Percentiles rank a stretch among this genome's conserved stretches.
Conservation (phyloP, 2,113 vertebrate genomes). For the Capreolus pygargus region DNA sequence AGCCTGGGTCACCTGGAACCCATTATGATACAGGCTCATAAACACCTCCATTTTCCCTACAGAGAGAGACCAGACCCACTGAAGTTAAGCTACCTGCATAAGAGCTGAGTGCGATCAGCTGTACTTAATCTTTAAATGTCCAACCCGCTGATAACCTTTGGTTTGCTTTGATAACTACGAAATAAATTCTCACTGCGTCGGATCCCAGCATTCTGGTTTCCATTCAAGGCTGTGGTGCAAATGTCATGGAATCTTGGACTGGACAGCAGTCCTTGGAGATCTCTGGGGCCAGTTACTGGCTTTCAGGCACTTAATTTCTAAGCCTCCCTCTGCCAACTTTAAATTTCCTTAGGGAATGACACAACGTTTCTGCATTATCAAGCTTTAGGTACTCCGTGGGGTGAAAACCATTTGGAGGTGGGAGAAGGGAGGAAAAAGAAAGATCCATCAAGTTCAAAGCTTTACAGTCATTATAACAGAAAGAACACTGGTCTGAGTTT, state of each 20-base stretch:
- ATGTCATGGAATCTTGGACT: slow-evolving; percentile 57
- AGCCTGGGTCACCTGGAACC: slow-evolving; percentile 71
- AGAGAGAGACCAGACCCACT: slow-evolving; percentile 75
- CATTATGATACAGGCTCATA: slow-evolving; percentile 76
- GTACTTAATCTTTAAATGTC: slow-evolving; percentile 79
- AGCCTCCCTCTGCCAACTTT: slow-evolving; percentile 27
- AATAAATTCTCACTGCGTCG: slow-evolving; percentile 77
- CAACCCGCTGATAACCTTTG: slow-evolving; percentile 76
- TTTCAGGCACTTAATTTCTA: slow-evolving; percentile 67
- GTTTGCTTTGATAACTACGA: slow-evolving; percentile 76
- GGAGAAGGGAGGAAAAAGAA: background rate
- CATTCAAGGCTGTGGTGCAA: slow-evolving; percentile 59
- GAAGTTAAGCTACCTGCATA: slow-evolving; percentile 78
- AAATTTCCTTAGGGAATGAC: slow-evolving; percentile 49
- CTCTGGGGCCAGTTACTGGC: slow-evolving; percentile 57
- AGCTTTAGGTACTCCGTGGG: slow-evolving; percentile 10
- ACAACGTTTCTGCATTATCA: slow-evolving; percentile 41
- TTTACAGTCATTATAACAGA: background rate
- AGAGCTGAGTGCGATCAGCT: slow-evolving; percentile 75
- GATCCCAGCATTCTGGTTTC: slow-evolving; percentile 64
- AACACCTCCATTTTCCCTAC: slow-evolving; percentile 77
- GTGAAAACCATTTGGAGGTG: slow-evolving; percentile 21
- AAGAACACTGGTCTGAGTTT: background rate
- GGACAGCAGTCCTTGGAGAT: slow-evolving; percentile 48
- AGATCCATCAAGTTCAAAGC: slow-evolving; percentile 12